phyloP scores from a whole-genome alignment of 2,888 invertebrate genomes.

The Teleiodes luculella region DNA sequence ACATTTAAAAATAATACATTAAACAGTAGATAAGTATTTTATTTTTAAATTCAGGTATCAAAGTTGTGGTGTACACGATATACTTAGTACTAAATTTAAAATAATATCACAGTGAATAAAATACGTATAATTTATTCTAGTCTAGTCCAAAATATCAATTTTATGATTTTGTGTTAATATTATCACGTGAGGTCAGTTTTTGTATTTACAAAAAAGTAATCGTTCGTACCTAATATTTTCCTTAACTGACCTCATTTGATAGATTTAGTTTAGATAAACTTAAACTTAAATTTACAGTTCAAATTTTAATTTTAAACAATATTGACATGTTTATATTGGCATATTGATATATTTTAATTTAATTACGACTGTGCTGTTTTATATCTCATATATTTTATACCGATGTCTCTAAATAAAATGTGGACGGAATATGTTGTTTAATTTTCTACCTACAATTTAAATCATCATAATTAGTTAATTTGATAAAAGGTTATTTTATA shows the following conservation, averaged over 20 bases:
- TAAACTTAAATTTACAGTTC: constrained; percentile 32
- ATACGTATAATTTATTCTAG: constrained; percentile 24
- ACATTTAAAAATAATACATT: background rate
- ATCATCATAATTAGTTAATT: background rate
- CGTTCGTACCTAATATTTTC: constrained; percentile 21
- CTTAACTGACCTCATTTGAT: constrained; percentile 25
- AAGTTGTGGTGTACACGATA: background rate
- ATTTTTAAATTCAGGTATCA: no score
- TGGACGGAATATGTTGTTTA: constrained; percentile 45
- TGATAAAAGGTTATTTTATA: no score
- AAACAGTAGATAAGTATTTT: background rate
- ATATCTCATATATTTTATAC: constrained; percentile 79
- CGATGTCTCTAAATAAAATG: constrained; percentile 77
- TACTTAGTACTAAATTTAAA: no score
- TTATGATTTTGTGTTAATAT: constrained; percentile 22
- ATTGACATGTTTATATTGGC: constrained; percentile 57
- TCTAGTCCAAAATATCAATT: constrained; percentile 16
- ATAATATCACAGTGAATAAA: constrained; percentile 56
- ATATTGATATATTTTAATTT: constrained; percentile 59
- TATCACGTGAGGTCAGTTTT: constrained; percentile 24
- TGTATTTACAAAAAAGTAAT: constrained; percentile 14
- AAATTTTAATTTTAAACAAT: constrained; percentile 29
- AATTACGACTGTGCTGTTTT: constrained; percentile 76
- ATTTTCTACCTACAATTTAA: constrained; percentile 16
- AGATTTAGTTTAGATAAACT: constrained; percentile 22